phyloP scores from a whole-genome alignment of 2,888 invertebrate genomes.

The Parnassius apollo region DNA sequence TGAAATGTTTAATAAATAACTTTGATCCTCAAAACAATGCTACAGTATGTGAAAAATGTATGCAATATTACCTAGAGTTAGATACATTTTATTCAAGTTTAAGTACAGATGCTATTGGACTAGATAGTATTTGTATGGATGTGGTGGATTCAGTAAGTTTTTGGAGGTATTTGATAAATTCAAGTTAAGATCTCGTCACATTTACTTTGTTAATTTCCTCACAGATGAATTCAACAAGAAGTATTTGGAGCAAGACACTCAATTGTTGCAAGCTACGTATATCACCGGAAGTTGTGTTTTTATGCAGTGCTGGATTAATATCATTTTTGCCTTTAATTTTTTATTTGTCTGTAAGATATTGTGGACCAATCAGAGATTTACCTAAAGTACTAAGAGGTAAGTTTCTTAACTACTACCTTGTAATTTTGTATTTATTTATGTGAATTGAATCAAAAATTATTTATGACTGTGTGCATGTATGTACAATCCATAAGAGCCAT shows the following conservation, averaged over 20 bases:
- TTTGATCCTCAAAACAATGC: slow-evolving; percentile 46
- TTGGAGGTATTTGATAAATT: neutral
- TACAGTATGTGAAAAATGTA: slow-evolving; percentile 77
- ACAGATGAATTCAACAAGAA: slow-evolving; percentile 85
- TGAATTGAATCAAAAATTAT: neutral
- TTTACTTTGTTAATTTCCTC: slow-evolving; percentile 34
- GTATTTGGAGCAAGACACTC: slow-evolving; percentile 80
- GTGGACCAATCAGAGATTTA: slow-evolving; percentile 67
- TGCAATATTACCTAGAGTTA: slow-evolving; percentile 73
- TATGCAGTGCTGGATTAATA: slow-evolving; percentile 76
- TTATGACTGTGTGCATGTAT: too few relatives aligned
- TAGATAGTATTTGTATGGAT: slow-evolving; percentile 84
- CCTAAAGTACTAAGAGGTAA: slow-evolving; percentile 73
- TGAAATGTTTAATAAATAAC: slow-evolving; percentile 61
- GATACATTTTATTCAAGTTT: slow-evolving; percentile 81
- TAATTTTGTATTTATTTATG: slow-evolving; percentile 4
- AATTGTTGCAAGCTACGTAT: slow-evolving; percentile 80
- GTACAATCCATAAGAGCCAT: too few relatives aligned
- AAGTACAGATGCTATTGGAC: slow-evolving; percentile 78
- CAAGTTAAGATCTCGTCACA: neutral
- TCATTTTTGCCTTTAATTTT: slow-evolving; percentile 78
- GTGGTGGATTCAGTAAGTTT: slow-evolving; percentile 83
- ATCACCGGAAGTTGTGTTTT: slow-evolving; percentile 80
- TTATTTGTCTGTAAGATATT: slow-evolving; percentile 78
- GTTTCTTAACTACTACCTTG: slow-evolving; percentile 33